A percentile compares a stretch with the other conserved stretches of the same genome.
phyloP scores from a whole-genome alignment of 2,113 vertebrate genomes.

The Cyrtonyx montezumae region DNA sequence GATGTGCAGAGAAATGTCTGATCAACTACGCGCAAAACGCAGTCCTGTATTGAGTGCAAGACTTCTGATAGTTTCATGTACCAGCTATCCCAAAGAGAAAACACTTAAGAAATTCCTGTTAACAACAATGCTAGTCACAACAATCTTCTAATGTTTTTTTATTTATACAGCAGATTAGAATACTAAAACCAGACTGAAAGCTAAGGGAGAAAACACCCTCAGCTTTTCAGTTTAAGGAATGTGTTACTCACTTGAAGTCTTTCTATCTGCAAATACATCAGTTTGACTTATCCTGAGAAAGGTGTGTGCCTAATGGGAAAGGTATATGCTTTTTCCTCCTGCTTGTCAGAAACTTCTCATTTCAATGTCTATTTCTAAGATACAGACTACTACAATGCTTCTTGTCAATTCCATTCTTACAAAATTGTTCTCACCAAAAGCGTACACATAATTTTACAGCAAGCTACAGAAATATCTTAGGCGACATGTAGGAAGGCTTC shows the following conservation, averaged over 20 bases:
- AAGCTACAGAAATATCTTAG: background rate
- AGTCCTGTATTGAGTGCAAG: background rate
- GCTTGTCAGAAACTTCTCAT: background rate
- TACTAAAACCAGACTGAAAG: background rate
- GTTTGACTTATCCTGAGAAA: background rate
- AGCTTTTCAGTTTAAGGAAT: background rate
- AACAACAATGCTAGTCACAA: background rate
- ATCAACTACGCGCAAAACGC: background rate
- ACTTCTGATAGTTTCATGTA: background rate
- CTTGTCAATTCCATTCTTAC: background rate
- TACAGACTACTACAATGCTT: background rate
- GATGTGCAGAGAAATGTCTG: background rate
- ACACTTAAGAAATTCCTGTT: background rate
- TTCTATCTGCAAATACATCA: background rate
- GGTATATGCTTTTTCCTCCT: background rate
- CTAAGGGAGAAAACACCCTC: accelerated
- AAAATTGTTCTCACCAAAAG: background rate
- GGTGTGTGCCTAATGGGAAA: background rate
- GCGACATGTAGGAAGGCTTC: background rate
- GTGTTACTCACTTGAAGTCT: background rate
- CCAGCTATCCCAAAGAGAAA: background rate
- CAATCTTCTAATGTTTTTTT: background rate
- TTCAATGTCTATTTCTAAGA: background rate
- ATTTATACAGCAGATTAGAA: background rate
- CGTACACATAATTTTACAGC: background rate